These are phyloP conservation scores for Myopa tessellatipennis DNA, from an alignment of 2,888 invertebrate species.

Conservation along the genomic window DNA sequence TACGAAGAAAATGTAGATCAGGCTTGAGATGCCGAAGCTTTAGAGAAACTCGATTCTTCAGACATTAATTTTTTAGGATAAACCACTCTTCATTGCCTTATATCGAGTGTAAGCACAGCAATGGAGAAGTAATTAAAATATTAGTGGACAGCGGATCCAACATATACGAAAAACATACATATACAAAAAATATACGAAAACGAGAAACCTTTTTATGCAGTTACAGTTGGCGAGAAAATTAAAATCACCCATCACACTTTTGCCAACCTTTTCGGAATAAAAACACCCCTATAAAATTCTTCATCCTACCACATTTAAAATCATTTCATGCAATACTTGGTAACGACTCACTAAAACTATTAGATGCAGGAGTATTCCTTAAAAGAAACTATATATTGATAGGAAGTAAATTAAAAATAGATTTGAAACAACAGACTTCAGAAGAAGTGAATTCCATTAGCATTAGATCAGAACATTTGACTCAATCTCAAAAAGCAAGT, in stretches of 20 bases:
- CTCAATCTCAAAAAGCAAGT: background rate
- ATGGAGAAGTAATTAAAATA: conserved; percentile 11
- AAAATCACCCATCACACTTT: conserved; percentile 24
- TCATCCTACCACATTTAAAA: conserved; percentile 26
- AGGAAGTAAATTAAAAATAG: conserved; percentile 17
- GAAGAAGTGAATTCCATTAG: conserved; percentile 30
- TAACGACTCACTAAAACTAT: conserved; percentile 37
- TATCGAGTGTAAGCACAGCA: conserved; percentile 8
- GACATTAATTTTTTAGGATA: conserved; percentile 27
- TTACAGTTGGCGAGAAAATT: background rate
- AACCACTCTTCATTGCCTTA: conserved; percentile 22
- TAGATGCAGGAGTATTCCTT: no score
- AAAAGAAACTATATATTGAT: conserved; percentile 19
- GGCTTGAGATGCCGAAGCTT: background rate
- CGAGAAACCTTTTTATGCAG: conserved; percentile 8
- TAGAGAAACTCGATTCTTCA: background rate
- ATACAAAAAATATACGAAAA: conserved; percentile 14
- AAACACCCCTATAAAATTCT: conserved; percentile 35
- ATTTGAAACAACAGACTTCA: conserved; percentile 19
- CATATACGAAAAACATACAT: background rate
- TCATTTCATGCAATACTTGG: conserved; percentile 40
- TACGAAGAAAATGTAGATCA: background rate
- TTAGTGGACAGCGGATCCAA: conserved; percentile 32
- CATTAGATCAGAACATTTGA: conserved; percentile 28
- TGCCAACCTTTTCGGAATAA: conserved; percentile 14